These are phyloP conservation scores for Montipora foliosa DNA, from an alignment of 64 coral and sea anemone genomes.

Conservation along the genomic window DNA sequence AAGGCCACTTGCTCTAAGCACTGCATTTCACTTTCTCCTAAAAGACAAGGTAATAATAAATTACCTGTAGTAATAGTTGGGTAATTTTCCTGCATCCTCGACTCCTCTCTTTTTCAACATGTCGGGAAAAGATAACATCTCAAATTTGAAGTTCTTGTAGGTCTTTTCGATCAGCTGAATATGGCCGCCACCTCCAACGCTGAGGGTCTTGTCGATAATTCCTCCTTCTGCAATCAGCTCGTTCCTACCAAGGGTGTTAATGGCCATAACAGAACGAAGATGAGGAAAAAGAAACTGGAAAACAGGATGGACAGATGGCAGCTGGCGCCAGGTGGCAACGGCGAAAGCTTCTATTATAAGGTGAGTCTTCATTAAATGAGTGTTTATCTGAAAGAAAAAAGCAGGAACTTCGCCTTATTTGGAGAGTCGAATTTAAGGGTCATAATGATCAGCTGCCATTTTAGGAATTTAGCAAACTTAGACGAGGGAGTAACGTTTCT, in stretches of 20 bases:
- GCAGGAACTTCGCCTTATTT: not conserved
- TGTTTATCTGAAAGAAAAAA: conserved; percentile 54
- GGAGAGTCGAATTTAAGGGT: too few species aligned
- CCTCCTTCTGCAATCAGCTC: conserved; percentile 61
- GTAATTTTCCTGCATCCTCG: conserved; percentile 67
- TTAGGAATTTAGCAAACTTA: too few species aligned
- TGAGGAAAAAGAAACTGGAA: conserved; percentile 81
- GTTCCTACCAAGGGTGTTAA: conserved; percentile 74
- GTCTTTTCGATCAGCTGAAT: conserved; percentile 70
- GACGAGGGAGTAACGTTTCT: too few species aligned
- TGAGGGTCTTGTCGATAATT: conserved; percentile 48
- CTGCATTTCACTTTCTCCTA: too few species aligned
- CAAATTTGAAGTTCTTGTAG: conserved; percentile 73
- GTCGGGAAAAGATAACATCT: conserved; percentile 66
- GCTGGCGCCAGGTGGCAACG: conserved; percentile 71
- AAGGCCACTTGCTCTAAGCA: too few species aligned
- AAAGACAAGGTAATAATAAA: not conserved
- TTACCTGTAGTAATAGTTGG: conserved; percentile 83
- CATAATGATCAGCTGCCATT: too few species aligned
- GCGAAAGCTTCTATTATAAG: conserved; percentile 78
- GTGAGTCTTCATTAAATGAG: conserved; percentile 76
- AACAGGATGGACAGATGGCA: conserved; percentile 88
- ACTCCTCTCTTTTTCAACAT: conserved; percentile 73
- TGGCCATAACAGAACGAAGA: conserved; percentile 73
- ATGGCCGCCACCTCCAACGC: conserved; percentile 85